These are phyloP conservation scores for Tethya wilhelma DNA, from an alignment of 37 sponge, comb jelly and placozoan species.

Conservation along the genomic window DNA sequence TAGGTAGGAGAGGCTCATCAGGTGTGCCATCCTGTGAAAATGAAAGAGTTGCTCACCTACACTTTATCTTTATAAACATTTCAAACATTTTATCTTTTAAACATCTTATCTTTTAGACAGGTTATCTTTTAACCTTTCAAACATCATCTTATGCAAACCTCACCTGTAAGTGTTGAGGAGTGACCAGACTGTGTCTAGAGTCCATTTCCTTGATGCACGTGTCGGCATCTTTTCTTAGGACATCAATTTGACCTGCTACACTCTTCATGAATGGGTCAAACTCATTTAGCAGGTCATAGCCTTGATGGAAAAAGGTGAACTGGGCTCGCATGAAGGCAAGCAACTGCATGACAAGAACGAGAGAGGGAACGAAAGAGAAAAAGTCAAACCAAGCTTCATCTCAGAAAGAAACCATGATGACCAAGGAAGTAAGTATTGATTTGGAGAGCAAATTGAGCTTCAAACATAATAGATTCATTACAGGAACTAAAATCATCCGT, in stretches of 20 bases:
- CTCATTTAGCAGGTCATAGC: slow-evolving; percentile 63
- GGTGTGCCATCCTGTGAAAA: slow-evolving; percentile 39
- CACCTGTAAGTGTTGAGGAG: slow-evolving; percentile 52
- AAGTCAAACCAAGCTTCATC: background rate
- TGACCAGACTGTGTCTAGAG: slow-evolving; percentile 51
- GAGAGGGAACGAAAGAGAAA: background rate
- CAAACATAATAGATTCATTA: too few species aligned
- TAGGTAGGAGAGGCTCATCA: slow-evolving; percentile 29
- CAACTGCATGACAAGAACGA: too few species aligned
- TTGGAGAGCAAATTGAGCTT: background rate
- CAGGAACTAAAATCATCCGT: too few species aligned
- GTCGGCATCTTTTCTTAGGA: slow-evolving; percentile 29
- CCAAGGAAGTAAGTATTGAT: too few species aligned
- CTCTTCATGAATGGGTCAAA: slow-evolving; percentile 52
- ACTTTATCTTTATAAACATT: too few species aligned
- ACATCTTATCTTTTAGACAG: too few species aligned
- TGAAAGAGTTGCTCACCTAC: background rate
- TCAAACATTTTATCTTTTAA: too few species aligned
- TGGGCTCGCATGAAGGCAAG: slow-evolving; percentile 57
- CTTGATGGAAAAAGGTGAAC: slow-evolving; percentile 70
- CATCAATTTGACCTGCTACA: slow-evolving; percentile 41
- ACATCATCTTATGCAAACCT: too few species aligned
- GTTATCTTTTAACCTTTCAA: too few species aligned
- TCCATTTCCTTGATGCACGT: slow-evolving; percentile 33
- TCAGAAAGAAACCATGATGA: background rate